A percentile compares a stretch with the other conserved stretches of the same genome.
phyloP scores from a whole-genome alignment of 2,888 invertebrate genomes.

The Leptura quadrifasciata region DNA sequence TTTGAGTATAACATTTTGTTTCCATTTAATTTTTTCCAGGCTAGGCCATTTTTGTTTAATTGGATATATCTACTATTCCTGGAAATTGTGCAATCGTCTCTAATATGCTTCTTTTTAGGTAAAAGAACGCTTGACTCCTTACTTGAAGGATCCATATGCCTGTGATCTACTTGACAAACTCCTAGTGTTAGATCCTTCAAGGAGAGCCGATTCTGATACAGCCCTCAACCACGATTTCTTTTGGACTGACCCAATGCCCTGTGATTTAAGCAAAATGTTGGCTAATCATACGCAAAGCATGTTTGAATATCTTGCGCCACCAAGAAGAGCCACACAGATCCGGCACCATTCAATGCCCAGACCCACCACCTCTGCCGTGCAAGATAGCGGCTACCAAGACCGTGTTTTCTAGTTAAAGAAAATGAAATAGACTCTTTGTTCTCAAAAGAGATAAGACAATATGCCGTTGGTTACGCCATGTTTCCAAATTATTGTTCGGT shows the following conservation, averaged over 20 bases:
- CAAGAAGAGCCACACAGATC: slow-evolving; percentile 82
- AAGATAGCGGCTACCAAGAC: slow-evolving; percentile 91
- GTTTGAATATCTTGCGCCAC: slow-evolving; percentile 93
- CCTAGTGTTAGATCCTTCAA: slow-evolving; percentile 92
- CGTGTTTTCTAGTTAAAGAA: slow-evolving; percentile 81
- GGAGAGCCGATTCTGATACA: slow-evolving; percentile 91
- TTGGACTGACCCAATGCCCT: slow-evolving; percentile 98
- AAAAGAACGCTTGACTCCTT: slow-evolving; percentile 89
- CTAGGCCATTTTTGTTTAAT: no score
- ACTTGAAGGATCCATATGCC: slow-evolving; percentile 93
- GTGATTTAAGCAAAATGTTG: slow-evolving; percentile 92
- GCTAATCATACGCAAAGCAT: slow-evolving; percentile 93
- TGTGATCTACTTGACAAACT: slow-evolving; percentile 95
- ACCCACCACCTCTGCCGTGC: slow-evolving; percentile 74
- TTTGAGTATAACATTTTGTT: no score
- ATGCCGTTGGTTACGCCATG: no score
- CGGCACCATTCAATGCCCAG: slow-evolving; percentile 80
- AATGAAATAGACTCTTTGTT: slow-evolving; percentile 5
- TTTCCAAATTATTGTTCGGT: no score
- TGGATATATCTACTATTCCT: no score
- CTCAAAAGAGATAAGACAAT: background rate
- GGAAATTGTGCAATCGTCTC: no score
- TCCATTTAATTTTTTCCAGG: no score
- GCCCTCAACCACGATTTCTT: slow-evolving; percentile 98
- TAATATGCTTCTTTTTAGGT: slow-evolving; percentile 72